Percentiles rank a stretch among this genome's conserved stretches.
Conservation (phyloP, 2,113 vertebrate species). For the Cheilinus undulatus region DNA sequence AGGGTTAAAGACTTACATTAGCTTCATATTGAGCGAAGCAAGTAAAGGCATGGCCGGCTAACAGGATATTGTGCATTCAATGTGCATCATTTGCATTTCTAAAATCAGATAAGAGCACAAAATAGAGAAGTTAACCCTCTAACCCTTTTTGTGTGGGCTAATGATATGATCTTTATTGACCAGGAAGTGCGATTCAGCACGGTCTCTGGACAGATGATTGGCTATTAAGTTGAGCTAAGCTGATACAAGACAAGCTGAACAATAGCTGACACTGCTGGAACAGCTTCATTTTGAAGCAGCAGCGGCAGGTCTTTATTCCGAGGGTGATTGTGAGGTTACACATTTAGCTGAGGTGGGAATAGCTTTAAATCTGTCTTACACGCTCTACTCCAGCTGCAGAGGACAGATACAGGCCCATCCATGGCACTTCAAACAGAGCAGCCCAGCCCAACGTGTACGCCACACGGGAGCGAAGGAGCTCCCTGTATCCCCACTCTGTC, state of each 20-base stretch:
- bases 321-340: conserved; percentile 39
- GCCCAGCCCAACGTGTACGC: conserved; percentile 46
- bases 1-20: conserved; percentile 77
- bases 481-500: conserved; percentile 16
- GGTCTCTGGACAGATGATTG: conserved; percentile 53
- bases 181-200: conserved; percentile 40
- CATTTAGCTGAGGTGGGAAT: conserved; percentile 55
- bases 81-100: conserved; percentile 58
- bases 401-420: conserved; percentile 66
- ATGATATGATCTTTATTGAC: conserved; percentile 62
- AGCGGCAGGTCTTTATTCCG: conserved; percentile 57
- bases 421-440: conserved; percentile 70
- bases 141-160: conserved; percentile 57
- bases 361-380: conserved; percentile 43
- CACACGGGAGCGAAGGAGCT: conserved; percentile 22
- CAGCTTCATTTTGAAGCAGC: conserved; percentile 65
- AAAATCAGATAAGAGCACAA: conserved; percentile 66
- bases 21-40: conserved; percentile 52
- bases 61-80: conserved; percentile 23
- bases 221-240: conserved; percentile 58
- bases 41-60: conserved; percentile 12
- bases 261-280: conserved; percentile 62
- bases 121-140: conserved; percentile 70
- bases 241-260: conserved; percentile 63
- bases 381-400: conserved; percentile 64